Conservation (phyloP, 1,140 invertebrate genomes). For the Zaprionus lachaisei region DNA sequence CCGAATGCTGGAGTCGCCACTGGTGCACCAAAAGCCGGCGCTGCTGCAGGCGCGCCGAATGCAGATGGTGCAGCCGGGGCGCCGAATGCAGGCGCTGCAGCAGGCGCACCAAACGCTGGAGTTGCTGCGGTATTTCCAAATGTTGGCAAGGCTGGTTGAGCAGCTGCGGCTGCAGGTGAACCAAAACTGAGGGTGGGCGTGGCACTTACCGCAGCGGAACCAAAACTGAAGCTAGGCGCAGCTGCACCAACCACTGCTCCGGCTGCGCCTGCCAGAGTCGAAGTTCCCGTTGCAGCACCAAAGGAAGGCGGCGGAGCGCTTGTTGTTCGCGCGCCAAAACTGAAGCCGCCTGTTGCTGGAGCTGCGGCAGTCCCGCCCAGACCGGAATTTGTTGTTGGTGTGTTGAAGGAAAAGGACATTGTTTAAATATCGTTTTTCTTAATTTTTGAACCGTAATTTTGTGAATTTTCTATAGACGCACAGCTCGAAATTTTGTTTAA, state of each 20-base stretch:
- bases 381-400: slow-evolving; percentile 52
- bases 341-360: slow-evolving; percentile 49
- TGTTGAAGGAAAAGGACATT: slow-evolving; percentile 78
- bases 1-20: slow-evolving; percentile 30
- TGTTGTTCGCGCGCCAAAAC: slow-evolving; percentile 71
- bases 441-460: slow-evolving; percentile 6
- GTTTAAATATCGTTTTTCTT: background rate
- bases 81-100: slow-evolving; percentile 38
- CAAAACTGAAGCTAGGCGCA: slow-evolving; percentile 34
- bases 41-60: slow-evolving; percentile 43
- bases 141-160: background rate
- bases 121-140: slow-evolving; percentile 11
- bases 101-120: background rate
- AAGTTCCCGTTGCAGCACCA: slow-evolving; percentile 47
- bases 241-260: slow-evolving; percentile 24
- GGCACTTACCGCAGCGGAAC: slow-evolving; percentile 1
- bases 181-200: slow-evolving; percentile 1
- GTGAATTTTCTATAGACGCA: background rate
- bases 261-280: slow-evolving; percentile 39
- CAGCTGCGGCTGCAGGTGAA: slow-evolving; percentile 15
- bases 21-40: slow-evolving; percentile 48
- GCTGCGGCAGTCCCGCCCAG: slow-evolving; percentile 49
- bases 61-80: slow-evolving; percentile 20
- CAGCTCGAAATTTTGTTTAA: background rate
- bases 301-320: slow-evolving; percentile 55